phyloP scores from a whole-genome alignment of 2,888 invertebrate species.

The Ceramica pisi region DNA sequence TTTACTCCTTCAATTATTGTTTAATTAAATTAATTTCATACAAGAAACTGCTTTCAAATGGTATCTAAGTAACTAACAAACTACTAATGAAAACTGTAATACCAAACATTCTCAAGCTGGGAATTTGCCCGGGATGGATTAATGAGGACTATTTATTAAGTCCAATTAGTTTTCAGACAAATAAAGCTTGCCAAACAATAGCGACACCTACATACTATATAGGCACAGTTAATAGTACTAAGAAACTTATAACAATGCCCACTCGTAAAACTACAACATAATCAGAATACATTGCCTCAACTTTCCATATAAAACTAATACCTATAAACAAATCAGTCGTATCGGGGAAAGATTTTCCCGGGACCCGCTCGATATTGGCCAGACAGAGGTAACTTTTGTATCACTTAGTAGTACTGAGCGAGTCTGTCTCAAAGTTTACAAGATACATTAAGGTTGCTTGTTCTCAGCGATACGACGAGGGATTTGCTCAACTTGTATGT shows the following conservation, averaged over 20 bases:
- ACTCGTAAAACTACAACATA: conserved; percentile 15
- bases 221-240: neutral
- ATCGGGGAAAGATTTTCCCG: conserved; percentile 33
- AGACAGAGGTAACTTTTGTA: conserved; percentile 57
- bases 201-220: neutral
- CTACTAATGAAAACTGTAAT: conserved; percentile 27
- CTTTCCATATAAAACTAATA: conserved; percentile 30
- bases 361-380: conserved; percentile 25
- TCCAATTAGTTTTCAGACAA: conserved; percentile 25
- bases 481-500: conserved; percentile 50
- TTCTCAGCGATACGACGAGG: conserved; percentile 48
- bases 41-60: conserved; percentile 13
- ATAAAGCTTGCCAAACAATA: conserved; percentile 13
- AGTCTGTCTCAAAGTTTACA: conserved; percentile 49
- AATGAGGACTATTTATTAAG: conserved; percentile 21
- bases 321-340: conserved; percentile 41
- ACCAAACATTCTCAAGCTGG: conserved; percentile 23
- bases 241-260: neutral
- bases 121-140: conserved; percentile 20
- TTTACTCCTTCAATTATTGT: too few species aligned
- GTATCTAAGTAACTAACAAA: neutral
- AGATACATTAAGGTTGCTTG: conserved; percentile 60
- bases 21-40: neutral
- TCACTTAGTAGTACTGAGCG: conserved; percentile 45
- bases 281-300: conserved; percentile 15